Base-by-base conservation (phyloP, 2,797 vertebrate genomes). In the Orientallactaga sibirica region DNA sequence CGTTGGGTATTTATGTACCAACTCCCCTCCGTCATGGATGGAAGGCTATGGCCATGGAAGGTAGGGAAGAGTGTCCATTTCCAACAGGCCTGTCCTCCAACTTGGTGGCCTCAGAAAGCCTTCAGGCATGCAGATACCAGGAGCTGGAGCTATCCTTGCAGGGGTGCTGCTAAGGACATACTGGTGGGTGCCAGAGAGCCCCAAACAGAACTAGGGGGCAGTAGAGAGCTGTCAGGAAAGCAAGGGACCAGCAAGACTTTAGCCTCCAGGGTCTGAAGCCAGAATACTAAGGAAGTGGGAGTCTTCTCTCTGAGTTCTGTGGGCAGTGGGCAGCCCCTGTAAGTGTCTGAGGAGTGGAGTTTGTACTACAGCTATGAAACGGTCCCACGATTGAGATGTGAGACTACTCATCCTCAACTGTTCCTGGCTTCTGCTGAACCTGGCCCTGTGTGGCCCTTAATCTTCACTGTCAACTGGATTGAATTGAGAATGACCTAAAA, bases 161-260 rank as follows among this genome's bases (percentile, higher is more conserved):
- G 43, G 3, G 8, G 77, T 19, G 24, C 0, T 0, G 9, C 15
- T 2, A 0, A 18, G 24, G 24, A 41, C 37, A 16, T 7, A 52
- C 52, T 5, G 4, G 64, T 29, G 7, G 0, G 11, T n/a, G 61
- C 15, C 25, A 22, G 22, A 55, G 55, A 22, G 22, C 77, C 33
- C n/a, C 80, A 8, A 25, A 55, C 24, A 64, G n/a, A 66, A 20
- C 61, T 20, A 16, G 7, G 15, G 61, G 61, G 61, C 61, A 20
- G 15, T 15, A 62, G 52, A 16, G 37, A 48, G 19, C 74, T 52
- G 55, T 5, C 27, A 8, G 68, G 41, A 52, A 27, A 29, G 14
- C 1, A 1, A 2, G 12, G 41, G 16, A 62, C 18, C 37, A 73
- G 29, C 0, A 0, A 22, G 7, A 27, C 67, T 48, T 20, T 33